phyloP scores from a whole-genome alignment of 1,140 invertebrate genomes.

The Drosophila hydei region DNA sequence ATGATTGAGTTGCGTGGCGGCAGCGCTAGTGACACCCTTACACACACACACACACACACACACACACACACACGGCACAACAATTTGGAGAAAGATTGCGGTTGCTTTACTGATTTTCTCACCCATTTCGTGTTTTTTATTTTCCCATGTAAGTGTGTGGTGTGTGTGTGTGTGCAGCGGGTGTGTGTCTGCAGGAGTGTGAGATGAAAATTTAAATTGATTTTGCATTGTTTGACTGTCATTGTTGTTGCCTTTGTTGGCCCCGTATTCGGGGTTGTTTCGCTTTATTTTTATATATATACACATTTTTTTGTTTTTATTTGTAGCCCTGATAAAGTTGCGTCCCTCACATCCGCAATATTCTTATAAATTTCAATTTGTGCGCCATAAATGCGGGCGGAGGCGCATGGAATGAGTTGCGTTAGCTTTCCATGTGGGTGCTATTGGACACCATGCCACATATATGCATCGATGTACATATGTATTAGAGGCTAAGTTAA shows the following conservation, averaged over 20 bases:
- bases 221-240: constrained; percentile 78
- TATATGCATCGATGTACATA: too few species aligned
- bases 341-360: constrained; percentile 36
- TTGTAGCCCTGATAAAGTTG: constrained; percentile 19
- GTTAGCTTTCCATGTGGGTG: constrained; percentile 13
- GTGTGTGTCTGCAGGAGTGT: constrained; percentile 31
- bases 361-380: constrained; percentile 73
- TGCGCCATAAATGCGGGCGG: constrained; percentile 33
- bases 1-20: constrained; percentile 77
- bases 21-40: constrained; percentile 47
- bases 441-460: background rate
- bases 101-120: constrained; percentile 81
- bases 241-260: constrained; percentile 65
- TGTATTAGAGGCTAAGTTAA: background rate
- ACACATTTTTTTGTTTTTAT: constrained; percentile 35
- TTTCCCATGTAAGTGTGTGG: background rate
- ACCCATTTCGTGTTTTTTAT: constrained; percentile 64
- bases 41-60: constrained; percentile 29
- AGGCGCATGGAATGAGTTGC: constrained; percentile 1
- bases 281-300: constrained; percentile 10
- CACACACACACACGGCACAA: constrained; percentile 52
- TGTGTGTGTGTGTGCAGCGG: background rate
- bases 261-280: constrained; percentile 39
- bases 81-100: constrained; percentile 81
- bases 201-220: constrained; percentile 82